Evolutionary conservation across 2,797 vertebrate genomes (phyloP).

Genomic region (Myotis daubentonii): DNA sequence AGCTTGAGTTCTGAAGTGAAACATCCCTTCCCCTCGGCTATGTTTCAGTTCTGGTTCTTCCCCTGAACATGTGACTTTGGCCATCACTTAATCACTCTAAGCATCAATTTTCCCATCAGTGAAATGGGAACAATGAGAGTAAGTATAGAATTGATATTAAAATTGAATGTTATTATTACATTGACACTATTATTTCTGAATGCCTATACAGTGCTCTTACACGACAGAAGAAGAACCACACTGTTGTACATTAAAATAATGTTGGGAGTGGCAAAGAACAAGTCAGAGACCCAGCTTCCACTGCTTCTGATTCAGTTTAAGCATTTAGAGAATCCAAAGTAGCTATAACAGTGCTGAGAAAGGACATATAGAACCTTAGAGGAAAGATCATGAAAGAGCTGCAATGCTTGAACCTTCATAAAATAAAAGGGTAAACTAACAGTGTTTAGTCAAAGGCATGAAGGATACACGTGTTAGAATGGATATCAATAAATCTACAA

Average conservation of each 20-base stretch:
- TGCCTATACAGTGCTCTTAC: neutral
- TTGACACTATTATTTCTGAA: neutral
- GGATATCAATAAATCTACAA: neutral
- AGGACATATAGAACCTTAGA: neutral
- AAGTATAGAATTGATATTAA: neutral
- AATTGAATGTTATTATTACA: neutral
- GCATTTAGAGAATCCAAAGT: neutral
- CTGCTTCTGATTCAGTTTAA: neutral
- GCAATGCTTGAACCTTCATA: neutral
- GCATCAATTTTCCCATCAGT: neutral
- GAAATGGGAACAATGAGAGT: neutral
- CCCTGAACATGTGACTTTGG: neutral
- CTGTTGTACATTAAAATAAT: neutral
- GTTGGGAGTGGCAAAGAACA: neutral
- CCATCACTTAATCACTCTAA: neutral
- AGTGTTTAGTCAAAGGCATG: neutral
- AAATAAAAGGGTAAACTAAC: neutral
- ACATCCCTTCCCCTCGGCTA: neutral
- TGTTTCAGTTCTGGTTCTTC: neutral
- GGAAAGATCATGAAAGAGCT: neutral
- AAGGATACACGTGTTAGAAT: neutral
- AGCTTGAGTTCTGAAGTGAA: neutral
- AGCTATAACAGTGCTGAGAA: neutral
- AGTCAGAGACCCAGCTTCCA: neutral
- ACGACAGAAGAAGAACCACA: neutral